Evolutionary conservation across 23 tunicate species (phyloP), one percentile per base, ranked within the genome.

Genomic region (Ciona savignyi): DNA sequence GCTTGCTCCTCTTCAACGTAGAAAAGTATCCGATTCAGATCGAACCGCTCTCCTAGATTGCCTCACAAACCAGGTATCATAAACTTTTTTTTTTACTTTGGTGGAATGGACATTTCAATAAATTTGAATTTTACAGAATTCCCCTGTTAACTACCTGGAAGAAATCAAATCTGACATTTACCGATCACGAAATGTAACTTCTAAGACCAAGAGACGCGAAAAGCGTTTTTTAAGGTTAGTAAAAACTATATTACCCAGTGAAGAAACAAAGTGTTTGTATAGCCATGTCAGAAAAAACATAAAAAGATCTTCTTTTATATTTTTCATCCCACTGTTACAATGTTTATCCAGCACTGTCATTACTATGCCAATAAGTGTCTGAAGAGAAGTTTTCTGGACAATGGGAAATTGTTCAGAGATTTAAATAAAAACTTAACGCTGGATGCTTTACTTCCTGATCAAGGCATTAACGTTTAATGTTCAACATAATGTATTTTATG

Each of bases 1-100:
- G 20, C 67, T 90, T 0, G 80, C 88, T 6, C 97, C 97, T 6
- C 21, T 61, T n/a, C 64, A 51, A 48, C 60, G 85, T 60, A 67
- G 74, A 33, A 34, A 30, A 3, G 72, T 90, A 3, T 26, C 62
- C 11, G 34, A 68, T 2, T 71, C 3, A 32, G 24, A 63, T 1
- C 70, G 27, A 23, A 3, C 34, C 21, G 42, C 27, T 9, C 42
- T 87, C n/a, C 86, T 79, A 1, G 29, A 70, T 6, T 51, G 26
- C 2, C 26, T 81, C 1, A 25, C 31, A 22, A 32, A 74, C 3
- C 93, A 86, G 77, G 93, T 80, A 29, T 32, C 25, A 68, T 22
- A 68, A 68, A 15, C 56, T n/a, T 42, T 42, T 42, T 15, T 42
- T 42, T 9, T 15, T 42, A 42, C 11, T 42, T 42, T 42, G 9